Evolutionary conservation across 2,797 vertebrate species (phyloP), one percentile per base, ranked within the genome.

Genomic region (Eulemur albifrons): DNA sequence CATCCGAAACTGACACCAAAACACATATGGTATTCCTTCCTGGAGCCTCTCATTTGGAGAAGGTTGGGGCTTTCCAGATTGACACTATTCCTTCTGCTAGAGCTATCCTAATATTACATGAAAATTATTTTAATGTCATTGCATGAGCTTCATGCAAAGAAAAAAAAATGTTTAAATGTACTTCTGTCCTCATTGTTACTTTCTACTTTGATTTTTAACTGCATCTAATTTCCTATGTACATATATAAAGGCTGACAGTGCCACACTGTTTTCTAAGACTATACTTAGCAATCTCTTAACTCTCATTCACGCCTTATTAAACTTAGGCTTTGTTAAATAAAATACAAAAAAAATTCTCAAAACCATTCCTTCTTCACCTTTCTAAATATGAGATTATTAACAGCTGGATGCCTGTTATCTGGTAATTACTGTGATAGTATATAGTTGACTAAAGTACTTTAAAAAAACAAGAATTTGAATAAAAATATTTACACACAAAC

Each of bases 351-450:
- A 52, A 50, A 81, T 32, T 84, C 70, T 93, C 48, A 85, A 77
- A 85, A 82, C 14, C 30, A 65, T 15, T 65, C 89, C 52, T 69
- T 79, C 30, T 70, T 80, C 81, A 40, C 35, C 32, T 67, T 93
- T 94, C 88, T 63, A 93, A 97, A 70, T 32, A 81, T 77, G 75
- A 93, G 70, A 72, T 38, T 79, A 88, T 90, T 63, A 91, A 73
- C 17, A 75, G 38, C 38, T 59, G 40, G 14, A 77, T 61, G 35
- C 59, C 43, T 73, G 18, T 21, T 77, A 14, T 43, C 54, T 65
- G 72, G 35, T 65, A 79, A 94, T 73, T 52, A 59, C 0, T 59
- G 14, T 25, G 50, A 88, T 18, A 89, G 21, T 61, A 14, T 18
- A 88, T 1, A 90, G 80, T 1, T 94, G 54, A 89, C 59, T 83